phyloP scores from a whole-genome alignment of 2,113 vertebrate species.

The Aegypius monachus region DNA sequence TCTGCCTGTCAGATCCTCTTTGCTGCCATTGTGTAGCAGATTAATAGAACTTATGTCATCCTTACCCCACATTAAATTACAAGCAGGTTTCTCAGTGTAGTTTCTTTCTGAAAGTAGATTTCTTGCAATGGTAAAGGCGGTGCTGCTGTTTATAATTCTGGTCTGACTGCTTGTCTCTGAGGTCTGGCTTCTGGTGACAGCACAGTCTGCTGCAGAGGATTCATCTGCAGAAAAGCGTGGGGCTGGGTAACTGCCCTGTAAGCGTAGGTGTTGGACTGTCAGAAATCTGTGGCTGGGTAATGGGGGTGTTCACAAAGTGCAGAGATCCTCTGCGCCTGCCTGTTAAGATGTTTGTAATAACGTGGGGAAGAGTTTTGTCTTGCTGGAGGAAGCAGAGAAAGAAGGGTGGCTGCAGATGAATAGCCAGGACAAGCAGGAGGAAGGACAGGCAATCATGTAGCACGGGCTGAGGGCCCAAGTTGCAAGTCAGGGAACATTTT shows the following conservation, averaged over 20 bases:
- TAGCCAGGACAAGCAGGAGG: neutral
- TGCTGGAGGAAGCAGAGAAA: neutral
- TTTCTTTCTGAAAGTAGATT: neutral
- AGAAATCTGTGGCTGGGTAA: neutral
- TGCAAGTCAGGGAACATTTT: neutral
- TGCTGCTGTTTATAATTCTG: neutral
- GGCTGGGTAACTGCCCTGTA: neutral
- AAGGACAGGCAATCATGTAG: neutral
- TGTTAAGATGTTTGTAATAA: neutral
- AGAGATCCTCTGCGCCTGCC: neutral
- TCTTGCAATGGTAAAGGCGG: neutral
- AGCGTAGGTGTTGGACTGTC: neutral
- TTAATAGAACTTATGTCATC: neutral
- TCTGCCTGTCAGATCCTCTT: neutral
- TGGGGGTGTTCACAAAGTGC: neutral
- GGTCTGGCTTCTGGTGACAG: neutral
- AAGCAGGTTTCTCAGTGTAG: neutral
- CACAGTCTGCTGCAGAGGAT: neutral
- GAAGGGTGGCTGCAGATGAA: neutral
- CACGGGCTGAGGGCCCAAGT: rapidly evolving
- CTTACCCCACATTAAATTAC: neutral
- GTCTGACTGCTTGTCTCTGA: neutral
- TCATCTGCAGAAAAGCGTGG: neutral
- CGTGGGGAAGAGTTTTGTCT: neutral
- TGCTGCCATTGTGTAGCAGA: neutral